These are phyloP conservation scores for Oncorhynchus tshawytscha DNA, from an alignment of 2,113 vertebrate species.

Conservation along the genomic window DNA sequence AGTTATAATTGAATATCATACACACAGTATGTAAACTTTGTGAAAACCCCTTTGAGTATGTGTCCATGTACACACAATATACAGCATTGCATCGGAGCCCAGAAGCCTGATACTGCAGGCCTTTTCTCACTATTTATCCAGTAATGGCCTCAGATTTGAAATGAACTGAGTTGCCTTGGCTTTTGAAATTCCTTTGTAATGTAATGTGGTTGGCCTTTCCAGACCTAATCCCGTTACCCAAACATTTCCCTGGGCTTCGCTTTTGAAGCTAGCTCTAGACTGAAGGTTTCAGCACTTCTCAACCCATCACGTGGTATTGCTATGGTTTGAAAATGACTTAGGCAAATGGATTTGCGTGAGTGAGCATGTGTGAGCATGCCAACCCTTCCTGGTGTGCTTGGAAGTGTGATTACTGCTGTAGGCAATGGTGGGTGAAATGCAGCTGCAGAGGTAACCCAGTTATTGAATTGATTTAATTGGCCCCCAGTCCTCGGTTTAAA, in stretches of 20 bases:
- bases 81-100: too few relatives aligned
- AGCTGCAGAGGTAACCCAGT: constrained; percentile 22
- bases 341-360: constrained; percentile 2
- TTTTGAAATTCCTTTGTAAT: neutral
- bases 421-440: constrained; percentile 13
- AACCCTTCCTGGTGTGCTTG: constrained; percentile 24
- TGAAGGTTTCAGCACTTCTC: neutral
- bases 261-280: neutral
- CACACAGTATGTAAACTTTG: neutral
- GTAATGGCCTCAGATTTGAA: neutral
- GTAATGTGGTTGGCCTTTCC: neutral
- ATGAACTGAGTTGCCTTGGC: neutral
- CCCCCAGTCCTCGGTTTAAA: neutral
- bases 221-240: neutral
- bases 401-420: constrained; percentile 28
- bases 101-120: too few relatives aligned
- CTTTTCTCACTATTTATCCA: neutral
- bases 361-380: neutral
- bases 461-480: constrained; percentile 35
- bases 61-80: neutral
- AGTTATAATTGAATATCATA: too few relatives aligned
- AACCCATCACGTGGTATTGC: neutral
- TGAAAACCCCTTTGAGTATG: neutral
- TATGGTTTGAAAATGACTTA: constrained; percentile 15
- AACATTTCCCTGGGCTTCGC: neutral